A percentile compares a stretch with the other conserved stretches of the same genome.
Evolutionary conservation across 2,113 vertebrate species (phyloP).

Genomic region (Pluvialis apricaria): DNA sequence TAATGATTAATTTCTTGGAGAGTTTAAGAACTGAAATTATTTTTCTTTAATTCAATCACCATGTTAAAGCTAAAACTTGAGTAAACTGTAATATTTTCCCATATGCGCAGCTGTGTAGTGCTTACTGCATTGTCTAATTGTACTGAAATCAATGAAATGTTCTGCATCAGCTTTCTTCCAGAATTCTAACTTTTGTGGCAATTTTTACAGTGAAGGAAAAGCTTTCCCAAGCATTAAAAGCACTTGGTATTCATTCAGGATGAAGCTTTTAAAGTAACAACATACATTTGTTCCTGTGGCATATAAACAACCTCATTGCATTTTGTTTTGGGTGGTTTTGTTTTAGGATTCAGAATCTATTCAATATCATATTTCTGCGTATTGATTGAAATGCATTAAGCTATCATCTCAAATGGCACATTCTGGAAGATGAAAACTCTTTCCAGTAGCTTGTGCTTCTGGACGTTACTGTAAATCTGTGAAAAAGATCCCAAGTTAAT

Average conservation of each 20-base stretch:
- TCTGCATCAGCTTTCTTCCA: not conserved
- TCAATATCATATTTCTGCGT: not conserved
- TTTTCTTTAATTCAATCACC: not conserved
- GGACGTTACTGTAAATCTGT: not conserved
- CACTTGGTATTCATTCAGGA: not conserved
- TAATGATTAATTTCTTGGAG: not conserved
- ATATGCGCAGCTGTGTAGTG: not conserved
- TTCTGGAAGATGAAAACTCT: not conserved
- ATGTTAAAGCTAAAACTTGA: not conserved
- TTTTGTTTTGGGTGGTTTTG: not conserved
- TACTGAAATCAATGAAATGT: not conserved
- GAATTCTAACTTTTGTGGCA: not conserved
- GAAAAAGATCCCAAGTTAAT: not conserved
- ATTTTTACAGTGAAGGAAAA: not conserved
- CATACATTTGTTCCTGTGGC: not conserved
- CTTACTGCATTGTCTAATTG: not conserved
- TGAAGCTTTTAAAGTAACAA: not conserved
- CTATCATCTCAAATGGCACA: not conserved
- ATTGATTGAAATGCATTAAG: not conserved
- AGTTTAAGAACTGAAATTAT: not conserved
- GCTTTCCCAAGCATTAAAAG: not conserved
- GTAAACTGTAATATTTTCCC: not conserved
- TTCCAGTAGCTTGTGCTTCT: not conserved
- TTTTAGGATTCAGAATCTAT: not conserved
- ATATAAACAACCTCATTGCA: not conserved